Percentiles rank a stretch among this genome's conserved stretches.
Evolutionary conservation across 2,113 vertebrate species (phyloP).

Genomic region (Hydropotes inermis): DNA sequence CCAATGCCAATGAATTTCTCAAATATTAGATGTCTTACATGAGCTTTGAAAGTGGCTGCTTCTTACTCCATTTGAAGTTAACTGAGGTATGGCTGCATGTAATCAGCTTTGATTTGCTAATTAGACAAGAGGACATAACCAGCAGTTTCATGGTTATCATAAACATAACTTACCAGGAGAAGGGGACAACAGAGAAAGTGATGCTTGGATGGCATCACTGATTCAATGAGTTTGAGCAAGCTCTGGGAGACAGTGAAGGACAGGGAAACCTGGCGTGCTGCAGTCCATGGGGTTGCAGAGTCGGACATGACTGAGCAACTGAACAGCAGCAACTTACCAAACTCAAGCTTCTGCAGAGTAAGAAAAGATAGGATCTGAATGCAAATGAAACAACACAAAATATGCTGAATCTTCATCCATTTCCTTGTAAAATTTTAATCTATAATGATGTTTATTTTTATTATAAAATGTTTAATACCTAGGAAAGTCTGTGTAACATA

Average conservation of each 20-base stretch:
- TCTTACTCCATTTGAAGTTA: neutral
- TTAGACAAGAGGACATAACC: neutral
- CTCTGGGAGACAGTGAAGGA: neutral
- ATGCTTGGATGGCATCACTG: neutral
- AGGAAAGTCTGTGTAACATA: neutral
- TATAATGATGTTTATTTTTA: neutral
- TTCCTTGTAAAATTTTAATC: neutral
- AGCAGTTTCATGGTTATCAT: neutral
- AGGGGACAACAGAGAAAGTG: neutral
- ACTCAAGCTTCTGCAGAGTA: neutral
- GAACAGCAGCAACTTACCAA: neutral
- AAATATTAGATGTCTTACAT: neutral
- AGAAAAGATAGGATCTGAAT: neutral
- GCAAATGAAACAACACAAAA: neutral
- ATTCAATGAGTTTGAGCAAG: neutral
- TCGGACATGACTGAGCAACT: neutral
- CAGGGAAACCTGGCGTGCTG: neutral
- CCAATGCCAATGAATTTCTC: neutral
- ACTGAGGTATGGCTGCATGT: neutral
- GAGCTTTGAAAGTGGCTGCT: neutral
- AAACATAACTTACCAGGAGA: neutral
- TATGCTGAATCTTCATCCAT: neutral
- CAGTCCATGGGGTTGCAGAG: neutral
- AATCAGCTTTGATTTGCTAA: neutral
- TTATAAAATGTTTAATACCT: neutral